Evolutionary conservation across 1,140 invertebrate species (phyloP), one percentile per base, ranked within the genome.

Genomic region (Trinorchestia longiramus): DNA sequence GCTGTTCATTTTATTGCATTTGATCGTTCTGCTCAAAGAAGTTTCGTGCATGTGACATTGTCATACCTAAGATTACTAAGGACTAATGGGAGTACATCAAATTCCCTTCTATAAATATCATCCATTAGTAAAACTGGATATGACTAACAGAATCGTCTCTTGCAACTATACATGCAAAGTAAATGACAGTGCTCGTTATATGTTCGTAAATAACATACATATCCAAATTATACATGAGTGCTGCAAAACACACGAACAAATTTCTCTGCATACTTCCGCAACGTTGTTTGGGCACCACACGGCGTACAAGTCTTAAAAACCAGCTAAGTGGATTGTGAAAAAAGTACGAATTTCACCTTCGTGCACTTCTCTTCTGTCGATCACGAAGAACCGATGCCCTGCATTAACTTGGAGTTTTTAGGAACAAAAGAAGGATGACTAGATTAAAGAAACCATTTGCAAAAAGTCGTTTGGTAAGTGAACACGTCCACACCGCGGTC

Each of bases 311-410:
- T 19, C 62, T 36, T 77, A 77, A 77, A 77, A 77, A 77, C 11
- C 8, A 36, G 15, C 28, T 36, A 36, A 11, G 62, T 77, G 8
- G 11, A 23, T 11, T 36, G 36, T 42, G 43, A 90, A 90, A 90
- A 90, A 90, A 90, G 41, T 36, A 42, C 43, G 41, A 90, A 90
- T 90, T 90, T 90, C 88, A 90, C 88, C 88, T 90, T 43, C 88
- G 88, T 43, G 88, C 43, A 90, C 88, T 42, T 90, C 11, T 19
- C 43, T 15, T 90, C 42, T 28, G n/a, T 90, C 43, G 36, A n/a
- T 42, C 88, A 90, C 43, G 88, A 90, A 90, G 41, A 90, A 42
- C 47, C 19, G 62, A n/a, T 40, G 87, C 88, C 4, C 4, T 3
- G 15, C 17, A 36, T 90, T 90, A 42, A 42, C 36, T 4, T 19